These are phyloP conservation scores for Chelon auratus DNA, from an alignment of 2,797 vertebrate genomes.

Conservation along the genomic window DNA sequence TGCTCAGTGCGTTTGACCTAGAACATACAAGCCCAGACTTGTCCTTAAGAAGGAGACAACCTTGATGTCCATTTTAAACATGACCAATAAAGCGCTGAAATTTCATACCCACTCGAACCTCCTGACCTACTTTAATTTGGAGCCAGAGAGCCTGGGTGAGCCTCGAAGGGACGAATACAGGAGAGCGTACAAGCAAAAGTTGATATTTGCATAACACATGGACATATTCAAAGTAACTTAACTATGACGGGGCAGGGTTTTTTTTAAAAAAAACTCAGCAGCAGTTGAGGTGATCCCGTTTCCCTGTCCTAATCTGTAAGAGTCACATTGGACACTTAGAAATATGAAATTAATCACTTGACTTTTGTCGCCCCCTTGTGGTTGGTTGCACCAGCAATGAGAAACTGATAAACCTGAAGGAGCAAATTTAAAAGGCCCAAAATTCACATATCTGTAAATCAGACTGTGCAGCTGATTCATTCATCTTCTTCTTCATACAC, in stretches of 20 bases:
- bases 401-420: background rate
- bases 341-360: constrained; percentile 1
- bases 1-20: constrained; percentile 6
- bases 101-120: constrained; percentile 41
- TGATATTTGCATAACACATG: background rate
- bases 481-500: too few species aligned
- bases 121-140: constrained; percentile 39
- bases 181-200: background rate
- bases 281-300: constrained; percentile 6
- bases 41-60: constrained; percentile 32
- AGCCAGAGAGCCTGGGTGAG: background rate
- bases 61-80: constrained; percentile 41
- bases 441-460: background rate
- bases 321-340: background rate
- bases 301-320: background rate
- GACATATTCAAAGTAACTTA: background rate
- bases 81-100: constrained; percentile 43
- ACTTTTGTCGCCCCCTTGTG: constrained; percentile 66
- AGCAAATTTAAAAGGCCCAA: background rate
- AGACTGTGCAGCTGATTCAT: too few species aligned
- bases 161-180: background rate
- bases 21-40: constrained; percentile 50
- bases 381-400: background rate
- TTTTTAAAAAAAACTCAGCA: constrained; percentile 4
- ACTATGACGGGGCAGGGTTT: background rate